Percentiles rank a stretch among this genome's conserved stretches.
Evolutionary conservation across 2,113 vertebrate genomes (phyloP).

Genomic region (Callorhinus ursinus): DNA sequence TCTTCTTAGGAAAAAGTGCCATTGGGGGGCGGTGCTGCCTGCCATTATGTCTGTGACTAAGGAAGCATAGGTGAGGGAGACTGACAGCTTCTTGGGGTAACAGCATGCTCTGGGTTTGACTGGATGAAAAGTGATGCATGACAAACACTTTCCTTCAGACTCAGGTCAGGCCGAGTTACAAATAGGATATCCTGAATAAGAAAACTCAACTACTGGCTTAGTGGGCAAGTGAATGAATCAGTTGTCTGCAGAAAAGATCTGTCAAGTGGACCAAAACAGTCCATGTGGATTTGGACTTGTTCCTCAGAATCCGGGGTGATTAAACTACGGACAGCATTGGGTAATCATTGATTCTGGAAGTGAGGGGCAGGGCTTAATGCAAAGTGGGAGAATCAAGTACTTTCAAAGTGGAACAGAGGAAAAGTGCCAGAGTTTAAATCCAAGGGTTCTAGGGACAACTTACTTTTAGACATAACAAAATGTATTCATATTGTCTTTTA

Average conservation of each 20-base stretch:
- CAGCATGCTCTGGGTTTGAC: not conserved
- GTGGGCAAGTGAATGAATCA: no score
- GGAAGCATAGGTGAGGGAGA: rapidly evolving
- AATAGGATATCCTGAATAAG: not conserved
- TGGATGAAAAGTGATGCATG: rapidly evolving
- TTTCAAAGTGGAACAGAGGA: not conserved
- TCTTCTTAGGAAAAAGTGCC: not conserved
- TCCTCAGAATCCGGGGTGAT: not conserved
- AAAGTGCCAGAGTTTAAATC: not conserved
- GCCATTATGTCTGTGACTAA: no score
- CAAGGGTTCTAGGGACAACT: not conserved
- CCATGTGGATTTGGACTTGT: not conserved
- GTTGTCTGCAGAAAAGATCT: not conserved
- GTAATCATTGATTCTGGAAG: not conserved
- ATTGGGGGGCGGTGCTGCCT: rapidly evolving
- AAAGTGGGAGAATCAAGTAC: not conserved
- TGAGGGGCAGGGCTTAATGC: not conserved
- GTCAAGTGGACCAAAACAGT: not conserved
- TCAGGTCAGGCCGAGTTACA: not conserved
- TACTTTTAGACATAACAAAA: not conserved
- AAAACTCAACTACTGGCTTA: rapidly evolving
- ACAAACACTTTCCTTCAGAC: not conserved
- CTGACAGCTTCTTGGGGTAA: not conserved
- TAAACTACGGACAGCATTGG: not conserved
- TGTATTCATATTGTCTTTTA: not conserved